phyloP scores from a whole-genome alignment of 2,888 invertebrate genomes.

The Microctonus brassicae region DNA sequence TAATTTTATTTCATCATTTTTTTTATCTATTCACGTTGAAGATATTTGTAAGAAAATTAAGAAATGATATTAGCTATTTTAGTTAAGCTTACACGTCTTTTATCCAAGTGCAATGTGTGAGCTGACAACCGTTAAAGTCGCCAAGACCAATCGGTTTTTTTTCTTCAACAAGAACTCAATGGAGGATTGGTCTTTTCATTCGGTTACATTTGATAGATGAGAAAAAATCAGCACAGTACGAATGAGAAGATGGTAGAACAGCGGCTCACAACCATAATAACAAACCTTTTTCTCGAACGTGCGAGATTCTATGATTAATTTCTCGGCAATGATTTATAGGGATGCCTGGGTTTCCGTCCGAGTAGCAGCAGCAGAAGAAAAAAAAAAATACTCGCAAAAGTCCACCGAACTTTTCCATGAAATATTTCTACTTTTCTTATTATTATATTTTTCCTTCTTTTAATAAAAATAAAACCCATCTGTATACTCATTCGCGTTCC shows the following conservation, averaged over 20 bases:
- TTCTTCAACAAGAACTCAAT: not conserved
- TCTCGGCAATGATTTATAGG: slow-evolving; percentile 1
- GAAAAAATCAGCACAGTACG: not conserved
- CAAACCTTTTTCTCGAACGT: slow-evolving; percentile 3
- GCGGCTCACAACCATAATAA: not conserved
- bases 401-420: not conserved
- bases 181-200: not conserved
- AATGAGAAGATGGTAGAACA: not conserved
- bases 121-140: not conserved
- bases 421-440: not conserved
- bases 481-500: too few species aligned
- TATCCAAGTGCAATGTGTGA: not conserved
- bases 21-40: not conserved
- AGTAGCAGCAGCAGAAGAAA: not conserved
- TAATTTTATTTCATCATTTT: not conserved
- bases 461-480: too few species aligned
- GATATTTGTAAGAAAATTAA: not conserved
- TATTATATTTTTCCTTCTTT: slow-evolving; percentile 36
- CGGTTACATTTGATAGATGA: not conserved
- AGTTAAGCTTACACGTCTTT: not conserved
- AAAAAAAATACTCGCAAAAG: not conserved
- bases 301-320: slow-evolving; percentile 3
- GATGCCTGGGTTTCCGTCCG: not conserved
- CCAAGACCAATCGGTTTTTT: not conserved
- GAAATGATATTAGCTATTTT: not conserved